Evolutionary conservation across 2,113 vertebrate species (phyloP), one percentile per base, ranked within the genome.

Genomic region (Eptesicus fuscus): DNA sequence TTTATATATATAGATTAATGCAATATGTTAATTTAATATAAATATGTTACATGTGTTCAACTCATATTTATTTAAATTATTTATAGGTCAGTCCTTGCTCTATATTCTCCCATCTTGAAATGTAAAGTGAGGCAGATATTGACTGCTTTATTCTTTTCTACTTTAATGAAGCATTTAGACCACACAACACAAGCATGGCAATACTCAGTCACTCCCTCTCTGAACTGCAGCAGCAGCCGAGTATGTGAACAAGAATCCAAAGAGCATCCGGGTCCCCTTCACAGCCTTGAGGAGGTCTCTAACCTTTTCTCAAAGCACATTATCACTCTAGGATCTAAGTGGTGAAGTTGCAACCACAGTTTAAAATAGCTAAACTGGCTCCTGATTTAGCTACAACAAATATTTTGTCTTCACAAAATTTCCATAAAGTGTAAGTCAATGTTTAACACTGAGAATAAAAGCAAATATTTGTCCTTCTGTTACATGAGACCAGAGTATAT

Each of bases 391-490:
- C 18, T 71, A 32, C 18, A n/a, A 0, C 44, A 49, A 74, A 30
- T 91, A 78, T 28, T 89, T 37, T 69, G 59, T 88, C 42, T 87
- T 94, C 88, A 79, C 16, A 80, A 80, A 76, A 59, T n/a, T 80
- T 92, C 42, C 86, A 67, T 47, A 4, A 90, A 84, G 20, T 76
- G 20, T 71, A 83, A 90, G 10, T 85, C 73, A 92, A 37, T 28
- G 77, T 94, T 77, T 94, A 90, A 67, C 59, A 70, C 25, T 10
- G 3, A 88, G 40, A 78, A 67, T 76, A 83, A 87, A 71, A n/a
- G 28, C 67, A 92, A 92, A 53, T 73, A 77, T 49, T 84, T 90
- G n/a, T 13, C 7, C 10, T 94, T 90, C 59, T 42, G 83, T 88
- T 76, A 59, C 4, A 69, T 2, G 18, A 85, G 70, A 47, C 61